Base-by-base conservation (phyloP, 2,888 invertebrate species). In the Amitus sp. region DNA sequence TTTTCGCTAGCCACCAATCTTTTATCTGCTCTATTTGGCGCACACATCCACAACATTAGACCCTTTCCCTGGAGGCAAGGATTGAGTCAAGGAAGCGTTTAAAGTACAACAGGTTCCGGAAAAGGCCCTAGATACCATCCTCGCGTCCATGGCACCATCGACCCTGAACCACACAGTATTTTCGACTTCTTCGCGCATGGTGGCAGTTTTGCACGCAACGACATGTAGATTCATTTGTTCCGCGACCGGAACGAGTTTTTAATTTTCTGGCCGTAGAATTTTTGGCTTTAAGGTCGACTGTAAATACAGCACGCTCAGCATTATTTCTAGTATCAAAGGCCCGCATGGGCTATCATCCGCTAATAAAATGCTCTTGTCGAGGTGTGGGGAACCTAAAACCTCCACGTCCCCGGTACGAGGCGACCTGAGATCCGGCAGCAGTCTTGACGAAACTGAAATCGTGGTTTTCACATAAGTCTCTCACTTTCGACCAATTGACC, bases 341-440 rank as follows among this genome's bases (percentile, higher is more conserved):
- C 30, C 5, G 10, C 2, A n/a, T 30, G 6, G 30, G 30, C 2
- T 2, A 9, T 9, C 5, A 30, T 9, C 30, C 30, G 10, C n/a
- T 30, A n/a, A n/a, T 30, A 2, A 30, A 30, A 47, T 13, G 67
- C 13, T 66, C 69, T 43, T 54, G 67, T 12, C 67, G 67, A 54
- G 69, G 68, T 3, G 62, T 60, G n/a, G 46, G 51, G 5, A 62
- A 59, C 27, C 23, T 63, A 2, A 66, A 66, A 53, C 68, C 70
- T 0, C 42, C 66, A 5, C 45, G 18, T 13, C 58, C 69, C 1
- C 62, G 51, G 37, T 72, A 72, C 56, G 62, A 64, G 2, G 45
- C 34, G 12, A 67, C 67, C 9, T 72, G 70, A 70, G 66, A 73
- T 34, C 70, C 71, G 5, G 51, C 39, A 17, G 50, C 62, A 13